Base-by-base conservation (phyloP, 2,888 invertebrate genomes). In the Torymus texanus region DNA sequence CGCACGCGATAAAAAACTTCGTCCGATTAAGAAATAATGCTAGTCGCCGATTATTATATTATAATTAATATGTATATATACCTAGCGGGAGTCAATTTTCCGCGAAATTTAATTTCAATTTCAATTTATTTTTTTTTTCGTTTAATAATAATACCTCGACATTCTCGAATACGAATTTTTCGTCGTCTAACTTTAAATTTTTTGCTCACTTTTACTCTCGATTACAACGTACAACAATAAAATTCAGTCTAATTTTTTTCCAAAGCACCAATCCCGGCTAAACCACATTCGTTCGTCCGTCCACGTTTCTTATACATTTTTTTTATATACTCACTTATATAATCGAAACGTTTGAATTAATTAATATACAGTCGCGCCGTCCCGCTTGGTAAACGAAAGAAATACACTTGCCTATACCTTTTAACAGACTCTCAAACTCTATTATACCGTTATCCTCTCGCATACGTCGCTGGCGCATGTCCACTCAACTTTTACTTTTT, bases 181-280 rank as follows among this genome's bases (percentile, higher is more conserved):
- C 55, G 75, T 63, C 77, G 67, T 62, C 66, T 78, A 71, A 12
- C 73, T 56, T 41, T 62, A 21, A 61, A 59, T 58, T 70, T 70
- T 75, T 74, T 70, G 80, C 73, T 62, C 55, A 10, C 55, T 11
- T 75, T 71, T 71, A 61, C 80, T 71, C 76, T 67, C 67, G 53
- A 55, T 62, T 68, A 66, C 82, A 88, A 87, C 83, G 84, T 86
- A 88, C 85, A 88, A 89, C 87, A 88, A 88, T 87, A 86, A 78
- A 74, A 88, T 88, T 89, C 89, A 89, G 89, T 89, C 89, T 89
- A 88, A 89, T 89, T 86, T 84, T 84, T 88, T 89, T 89, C 85
- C 87, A 86, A 88, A 89, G 89, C 89, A 89, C 89, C 89, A 89
- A 88, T 88, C 81, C 67, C 79, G 78, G 75, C 75, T 41, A 76